Evolutionary conservation across 2,113 vertebrate species (phyloP).

Genomic region (Lates calcarifer): DNA sequence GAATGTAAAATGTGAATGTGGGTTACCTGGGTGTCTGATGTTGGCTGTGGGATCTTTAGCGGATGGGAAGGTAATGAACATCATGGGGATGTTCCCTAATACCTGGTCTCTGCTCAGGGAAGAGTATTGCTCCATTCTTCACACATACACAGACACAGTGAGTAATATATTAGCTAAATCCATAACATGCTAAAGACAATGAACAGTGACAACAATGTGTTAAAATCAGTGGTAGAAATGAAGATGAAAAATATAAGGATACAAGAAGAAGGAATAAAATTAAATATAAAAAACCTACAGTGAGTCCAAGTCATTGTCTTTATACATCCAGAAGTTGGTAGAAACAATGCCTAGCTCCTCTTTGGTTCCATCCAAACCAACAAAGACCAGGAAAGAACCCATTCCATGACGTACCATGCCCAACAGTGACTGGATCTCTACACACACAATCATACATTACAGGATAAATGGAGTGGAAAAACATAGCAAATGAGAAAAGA

Average conservation of each 20-base stretch:
- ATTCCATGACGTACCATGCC: constrained; percentile 83
- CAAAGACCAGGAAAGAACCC: constrained; percentile 89
- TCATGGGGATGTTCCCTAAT: constrained; percentile 85
- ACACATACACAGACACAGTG: constrained; percentile 18
- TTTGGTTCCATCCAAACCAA: constrained; percentile 85
- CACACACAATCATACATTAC: background rate
- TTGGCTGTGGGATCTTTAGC: constrained; percentile 87
- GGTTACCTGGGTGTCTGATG: constrained; percentile 84
- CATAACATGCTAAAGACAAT: background rate
- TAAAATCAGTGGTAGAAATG: background rate
- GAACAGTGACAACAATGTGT: background rate
- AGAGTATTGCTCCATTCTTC: constrained; percentile 81
- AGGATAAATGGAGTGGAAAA: background rate
- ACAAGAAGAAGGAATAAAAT: background rate
- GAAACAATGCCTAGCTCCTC: constrained; percentile 84
- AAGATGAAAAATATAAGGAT: background rate
- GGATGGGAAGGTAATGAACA: constrained; percentile 88
- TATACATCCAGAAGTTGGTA: constrained; percentile 89
- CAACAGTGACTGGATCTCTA: constrained; percentile 82
- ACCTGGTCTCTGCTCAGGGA: constrained; percentile 81
- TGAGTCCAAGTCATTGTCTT: constrained; percentile 84
- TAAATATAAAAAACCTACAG: constrained; percentile 74
- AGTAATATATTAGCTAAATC: background rate
- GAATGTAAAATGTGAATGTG: background rate
- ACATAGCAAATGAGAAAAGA: background rate